Conservation (phyloP, 2,797 vertebrate species). For the Tolypeutes matacus region DNA sequence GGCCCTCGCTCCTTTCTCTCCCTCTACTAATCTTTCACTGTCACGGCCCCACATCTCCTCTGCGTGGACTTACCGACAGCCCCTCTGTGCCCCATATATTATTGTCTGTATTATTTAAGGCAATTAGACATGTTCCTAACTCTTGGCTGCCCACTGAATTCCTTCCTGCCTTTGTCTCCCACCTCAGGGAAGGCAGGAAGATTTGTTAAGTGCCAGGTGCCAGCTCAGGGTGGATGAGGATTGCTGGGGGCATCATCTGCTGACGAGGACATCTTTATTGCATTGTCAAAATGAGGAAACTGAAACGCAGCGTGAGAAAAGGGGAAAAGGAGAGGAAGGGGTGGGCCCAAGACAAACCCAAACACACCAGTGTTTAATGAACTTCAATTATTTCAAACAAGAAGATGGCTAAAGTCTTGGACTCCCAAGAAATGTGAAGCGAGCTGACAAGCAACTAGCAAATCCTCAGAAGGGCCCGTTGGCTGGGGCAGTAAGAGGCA, state of each 20-base stretch:
- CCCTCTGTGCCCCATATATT: neutral
- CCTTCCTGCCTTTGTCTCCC: neutral
- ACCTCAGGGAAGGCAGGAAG: neutral
- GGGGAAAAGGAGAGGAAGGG: neutral
- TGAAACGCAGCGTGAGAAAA: neutral
- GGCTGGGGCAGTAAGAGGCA: neutral
- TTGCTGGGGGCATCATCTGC: neutral
- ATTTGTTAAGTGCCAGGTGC: neutral
- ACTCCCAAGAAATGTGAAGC: neutral
- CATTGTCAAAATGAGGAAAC: slow-evolving; percentile 33
- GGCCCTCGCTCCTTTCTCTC: neutral
- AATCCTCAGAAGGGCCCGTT: neutral
- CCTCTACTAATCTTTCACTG: neutral
- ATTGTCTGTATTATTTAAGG: neutral
- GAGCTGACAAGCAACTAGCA: neutral
- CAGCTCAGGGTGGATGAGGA: neutral
- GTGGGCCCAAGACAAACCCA: neutral
- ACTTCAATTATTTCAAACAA: neutral
- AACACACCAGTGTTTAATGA: no score
- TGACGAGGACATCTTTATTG: neutral
- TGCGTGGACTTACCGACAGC: neutral
- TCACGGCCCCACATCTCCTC: neutral
- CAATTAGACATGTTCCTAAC: neutral
- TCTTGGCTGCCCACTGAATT: neutral
- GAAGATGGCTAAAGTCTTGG: neutral